Evolutionary conservation across 2,888 invertebrate species (phyloP).

Genomic region (Synergus umbraculus): DNA sequence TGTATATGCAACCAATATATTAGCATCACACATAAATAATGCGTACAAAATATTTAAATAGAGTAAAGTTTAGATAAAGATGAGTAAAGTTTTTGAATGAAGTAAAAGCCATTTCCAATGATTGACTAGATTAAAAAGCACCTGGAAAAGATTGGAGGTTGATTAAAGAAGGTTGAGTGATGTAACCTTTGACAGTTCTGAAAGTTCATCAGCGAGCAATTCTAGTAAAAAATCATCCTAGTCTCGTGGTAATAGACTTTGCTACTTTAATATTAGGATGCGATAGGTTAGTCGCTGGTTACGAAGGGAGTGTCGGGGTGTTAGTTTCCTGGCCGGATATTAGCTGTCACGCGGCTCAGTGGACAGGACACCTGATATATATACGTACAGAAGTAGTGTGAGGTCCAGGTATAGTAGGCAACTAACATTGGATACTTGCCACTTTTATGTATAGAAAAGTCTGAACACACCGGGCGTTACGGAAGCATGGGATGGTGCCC

Average conservation of each 20-base stretch:
- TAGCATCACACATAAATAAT: not conserved
- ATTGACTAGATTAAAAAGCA: not conserved
- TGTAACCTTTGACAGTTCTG: conserved; percentile 40
- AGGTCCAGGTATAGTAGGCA: conserved; percentile 62
- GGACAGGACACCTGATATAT: conserved; percentile 68
- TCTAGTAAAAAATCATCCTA: conserved; percentile 55
- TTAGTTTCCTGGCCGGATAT: conserved; percentile 77
- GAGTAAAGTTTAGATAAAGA: not conserved
- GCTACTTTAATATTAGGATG: conserved; percentile 68
- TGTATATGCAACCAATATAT: too few relatives aligned
- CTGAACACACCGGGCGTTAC: conserved; percentile 49
- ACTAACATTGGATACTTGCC: conserved; percentile 65
- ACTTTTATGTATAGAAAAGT: conserved; percentile 68
- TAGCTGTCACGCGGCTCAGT: conserved; percentile 77
- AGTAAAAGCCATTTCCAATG: not conserved
- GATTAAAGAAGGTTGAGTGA: conserved; percentile 1
- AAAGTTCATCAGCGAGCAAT: conserved; percentile 51
- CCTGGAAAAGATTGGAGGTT: conserved; percentile 4
- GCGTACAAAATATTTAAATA: not conserved
- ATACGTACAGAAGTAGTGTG: conserved; percentile 58
- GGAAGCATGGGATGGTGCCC: conserved; percentile 49
- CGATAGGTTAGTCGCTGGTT: conserved; percentile 66
- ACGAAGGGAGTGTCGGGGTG: conserved; percentile 64
- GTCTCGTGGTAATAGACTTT: conserved; percentile 62
- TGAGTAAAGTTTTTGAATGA: not conserved